Evolutionary conservation across 2,113 vertebrate species (phyloP).

Genomic region (Serinus canaria): DNA sequence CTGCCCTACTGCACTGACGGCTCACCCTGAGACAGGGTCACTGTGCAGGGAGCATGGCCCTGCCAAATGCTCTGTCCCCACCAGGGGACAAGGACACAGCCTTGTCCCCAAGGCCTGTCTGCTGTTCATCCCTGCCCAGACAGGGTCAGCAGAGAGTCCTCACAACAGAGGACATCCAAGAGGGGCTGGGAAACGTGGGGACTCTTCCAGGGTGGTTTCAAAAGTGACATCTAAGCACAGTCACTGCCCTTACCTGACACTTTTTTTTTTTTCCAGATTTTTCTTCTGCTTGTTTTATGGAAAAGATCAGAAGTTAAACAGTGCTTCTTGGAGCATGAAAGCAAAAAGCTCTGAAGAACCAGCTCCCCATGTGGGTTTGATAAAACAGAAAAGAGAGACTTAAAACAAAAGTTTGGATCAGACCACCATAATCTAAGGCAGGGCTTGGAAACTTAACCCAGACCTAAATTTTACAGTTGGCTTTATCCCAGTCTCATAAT

Average conservation of each 20-base stretch:
- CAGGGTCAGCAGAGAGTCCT: neutral
- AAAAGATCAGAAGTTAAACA: neutral
- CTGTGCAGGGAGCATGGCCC: neutral
- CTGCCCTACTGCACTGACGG: neutral
- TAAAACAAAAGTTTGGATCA: conserved; percentile 16
- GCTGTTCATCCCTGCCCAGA: neutral
- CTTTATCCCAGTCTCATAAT: neutral
- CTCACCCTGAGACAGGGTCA: neutral
- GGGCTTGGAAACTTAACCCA: neutral
- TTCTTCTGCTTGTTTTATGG: neutral
- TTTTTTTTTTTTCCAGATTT: neutral
- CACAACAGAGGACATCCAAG: neutral
- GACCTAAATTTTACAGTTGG: neutral
- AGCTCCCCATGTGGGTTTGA: neutral
- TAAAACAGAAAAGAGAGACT: neutral
- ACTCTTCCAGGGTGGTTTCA: neutral
- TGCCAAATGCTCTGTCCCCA: neutral
- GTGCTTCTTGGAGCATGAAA: neutral
- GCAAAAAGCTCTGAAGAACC: neutral
- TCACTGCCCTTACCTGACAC: neutral
- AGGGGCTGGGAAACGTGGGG: rapidly evolving
- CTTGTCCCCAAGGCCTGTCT: neutral
- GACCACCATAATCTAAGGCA: conserved; percentile 2
- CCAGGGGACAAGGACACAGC: neutral
- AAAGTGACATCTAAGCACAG: neutral